Evolutionary conservation across 2,888 invertebrate species (phyloP).

Genomic region (Metellina segmentata): DNA sequence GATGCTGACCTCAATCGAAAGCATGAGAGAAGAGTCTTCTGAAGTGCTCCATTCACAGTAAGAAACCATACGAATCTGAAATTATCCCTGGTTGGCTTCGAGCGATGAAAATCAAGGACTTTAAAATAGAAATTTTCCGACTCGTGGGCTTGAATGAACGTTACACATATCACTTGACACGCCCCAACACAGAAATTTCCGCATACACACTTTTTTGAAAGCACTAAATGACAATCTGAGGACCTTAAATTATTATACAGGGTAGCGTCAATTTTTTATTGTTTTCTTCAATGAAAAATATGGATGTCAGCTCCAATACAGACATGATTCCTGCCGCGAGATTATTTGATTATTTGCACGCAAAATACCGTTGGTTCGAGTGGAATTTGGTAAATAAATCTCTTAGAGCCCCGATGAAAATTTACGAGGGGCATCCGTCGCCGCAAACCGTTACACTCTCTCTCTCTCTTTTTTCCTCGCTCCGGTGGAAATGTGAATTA

Average conservation of each 20-base stretch:
- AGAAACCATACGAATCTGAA: no score
- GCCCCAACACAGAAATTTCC: not conserved
- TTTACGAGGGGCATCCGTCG: not conserved
- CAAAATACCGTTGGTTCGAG: not conserved
- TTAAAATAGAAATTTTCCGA: no score
- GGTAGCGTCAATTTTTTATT: not conserved
- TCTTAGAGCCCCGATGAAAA: not conserved
- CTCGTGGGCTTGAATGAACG: no score
- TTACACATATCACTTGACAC: no score
- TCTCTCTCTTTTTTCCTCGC: not conserved
- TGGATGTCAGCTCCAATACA: not conserved
- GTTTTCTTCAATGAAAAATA: not conserved
- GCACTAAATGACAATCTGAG: not conserved
- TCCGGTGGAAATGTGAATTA: conserved; percentile 10
- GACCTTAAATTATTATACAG: not conserved
- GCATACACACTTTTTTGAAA: not conserved
- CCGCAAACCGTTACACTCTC: not conserved
- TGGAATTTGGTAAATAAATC: not conserved
- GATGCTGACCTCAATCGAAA: no score
- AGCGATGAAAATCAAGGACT: no score
- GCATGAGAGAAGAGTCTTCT: no score
- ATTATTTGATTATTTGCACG: not conserved
- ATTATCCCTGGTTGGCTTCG: no score
- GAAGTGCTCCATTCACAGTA: no score
- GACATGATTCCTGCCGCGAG: not conserved